Evolutionary conservation across 2,113 vertebrate species (phyloP), one percentile per base, ranked within the genome.

Genomic region (Melanocharis versteri): DNA sequence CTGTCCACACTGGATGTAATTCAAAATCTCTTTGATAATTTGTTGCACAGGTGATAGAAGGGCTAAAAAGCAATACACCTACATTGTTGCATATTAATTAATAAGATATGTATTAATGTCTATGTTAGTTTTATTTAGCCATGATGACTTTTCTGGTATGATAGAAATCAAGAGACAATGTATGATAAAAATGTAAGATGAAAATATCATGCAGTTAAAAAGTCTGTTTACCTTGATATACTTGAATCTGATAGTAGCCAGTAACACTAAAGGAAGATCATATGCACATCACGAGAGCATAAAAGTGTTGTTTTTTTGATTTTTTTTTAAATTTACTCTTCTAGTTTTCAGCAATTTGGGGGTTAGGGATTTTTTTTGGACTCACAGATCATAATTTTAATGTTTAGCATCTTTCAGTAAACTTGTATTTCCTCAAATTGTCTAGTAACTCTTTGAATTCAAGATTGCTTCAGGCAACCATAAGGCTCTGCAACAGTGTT

Each of bases 231-330:
- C 10, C 5, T 16, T 37, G 11, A 45, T 61, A n/a, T 37, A 39
- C 6, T 53, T 53, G 11, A 77, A 62, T 40, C 4, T 68, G 39
- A 54, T 5, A 1, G 10, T 24, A 70, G 24, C 2, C 19, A 56
- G 22, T n/a, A 68, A 30, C 22, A 37, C 2, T 47, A 51, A 35
- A 24, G 17, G 6, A 86, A 65, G 40, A 70, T 16, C 75, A 10
- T 27, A 19, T 11, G 12, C 6, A 62, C 16, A 62, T 31, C 13
- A 77, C 2, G 58, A 61, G 4, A 42, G 12, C 20, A 48, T 6
- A 21, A 7, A 20, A 57, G 23, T 23, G 7, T 4, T 48, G 3
- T 6, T 15, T 35, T 27, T n/a, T 2, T 3, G 11, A 2, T 2
- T 0, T 4, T 13, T 48, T 42, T 12, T 50, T 80, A 12, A 40